Base-by-base conservation (phyloP, 1,140 invertebrate species). In the Oncopeltus fasciatus region DNA sequence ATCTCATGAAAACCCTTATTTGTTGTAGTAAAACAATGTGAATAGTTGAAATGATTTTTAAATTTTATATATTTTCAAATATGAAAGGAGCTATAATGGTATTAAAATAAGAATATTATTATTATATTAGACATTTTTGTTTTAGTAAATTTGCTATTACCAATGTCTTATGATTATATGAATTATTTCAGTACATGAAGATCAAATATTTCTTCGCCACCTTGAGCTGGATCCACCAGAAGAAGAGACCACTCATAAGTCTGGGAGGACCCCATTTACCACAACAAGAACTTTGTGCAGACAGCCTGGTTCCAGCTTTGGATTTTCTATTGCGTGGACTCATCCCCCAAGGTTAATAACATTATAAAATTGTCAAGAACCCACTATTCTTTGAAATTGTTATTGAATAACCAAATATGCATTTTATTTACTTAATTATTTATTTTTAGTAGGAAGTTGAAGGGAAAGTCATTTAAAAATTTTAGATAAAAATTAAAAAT, bases 251-350 rank as follows among this genome's bases (percentile, higher is more conserved):
- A 77, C 67, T 68, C 77, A 70, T 46, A 76, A 78, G 65, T 74
- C 75, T 57, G 88, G 88, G n/a, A 77, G 87, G 63, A 91, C 88
- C 1, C 87, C 88, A 0, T 91, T 89, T 69, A 91, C 87, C 2
- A 82, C 83, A 51, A 88, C 87, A 28, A 83, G 84, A 69, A 80
- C 77, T 66, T 67, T 86, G 53, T 74, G 77, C 8, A 72, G 81
- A 29, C 77, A 77, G 8, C 72, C 78, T 1, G 78, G 80, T 56
- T 80, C 62, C 62, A 77, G 87, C 5, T 90, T 87, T 70, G 88
- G 87, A 1, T 94, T 95, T 75, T 90, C 89, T 3, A 84, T 95
- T n/a, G 85, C 91, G 1, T 93, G 90, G 86, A 90, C 88, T 2
- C 83, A 90, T 69, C 92, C 92, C 18, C 90, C 84, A n/a, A 80